Base-by-base conservation (phyloP, 2,113 vertebrate species). In the Rhabdomys dilectus region DNA sequence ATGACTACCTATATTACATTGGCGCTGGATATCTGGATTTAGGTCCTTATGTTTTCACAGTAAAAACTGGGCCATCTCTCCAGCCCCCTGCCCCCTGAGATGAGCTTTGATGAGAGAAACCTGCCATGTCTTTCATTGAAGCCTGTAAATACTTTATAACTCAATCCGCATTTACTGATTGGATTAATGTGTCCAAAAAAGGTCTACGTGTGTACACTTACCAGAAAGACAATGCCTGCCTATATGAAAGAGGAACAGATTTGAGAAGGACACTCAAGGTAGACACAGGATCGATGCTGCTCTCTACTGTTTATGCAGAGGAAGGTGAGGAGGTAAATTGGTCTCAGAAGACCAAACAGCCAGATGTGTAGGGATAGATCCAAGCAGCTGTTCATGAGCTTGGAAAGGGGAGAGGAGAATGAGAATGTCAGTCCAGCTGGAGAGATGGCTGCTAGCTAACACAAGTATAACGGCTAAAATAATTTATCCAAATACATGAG, bases 361-460 rank as follows among this genome's bases (percentile, higher is more conserved):
- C 80, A 95, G 62, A 97, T 88, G 64, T 96, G 56, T 91, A 97
- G 90, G 91, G 85, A 66, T 95, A 36, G 22, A 91, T 90, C 88
- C 88, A 95, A n/a, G 93, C 97, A 95, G 4, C 39, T 92, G 31
- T 94, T 96, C 62, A 42, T 56, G 12, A 45, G 39, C 88, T 72
- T 86, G 39, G 70, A 95, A 21, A 92, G 56, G 58, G 42, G 88
- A 72, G 66, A 82, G 72, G 10, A 0, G 78, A 85, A 48, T 70
- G 68, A 93, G 51, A 73, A 93, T 39, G 22, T 45, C 34, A 51
- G 48, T 42, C 9, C 24, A 94, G 11, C 9, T 70, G 48, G 19
- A 60, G 19, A 82, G 66, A 51, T 21, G 39, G 9, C 6, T 91
- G 15, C 58, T 96, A 29, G 56, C 13, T 84, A 58, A 94, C 36